A percentile compares a stretch with the other conserved stretches of the same genome.
phyloP scores from a whole-genome alignment of 1,140 invertebrate species.

The Lamellibrachia luymesi region DNA sequence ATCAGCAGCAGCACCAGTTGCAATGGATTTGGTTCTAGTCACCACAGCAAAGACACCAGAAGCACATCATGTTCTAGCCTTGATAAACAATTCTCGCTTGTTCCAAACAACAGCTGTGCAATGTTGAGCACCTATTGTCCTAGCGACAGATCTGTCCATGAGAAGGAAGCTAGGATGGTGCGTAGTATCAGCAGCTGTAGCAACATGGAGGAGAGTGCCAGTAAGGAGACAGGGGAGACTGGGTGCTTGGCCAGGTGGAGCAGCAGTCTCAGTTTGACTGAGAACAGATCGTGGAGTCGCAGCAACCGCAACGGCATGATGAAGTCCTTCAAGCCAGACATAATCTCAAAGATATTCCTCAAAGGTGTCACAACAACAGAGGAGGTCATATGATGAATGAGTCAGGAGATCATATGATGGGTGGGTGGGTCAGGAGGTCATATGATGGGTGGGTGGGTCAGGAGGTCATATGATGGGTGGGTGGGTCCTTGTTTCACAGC shows the following conservation, averaged over 20 bases:
- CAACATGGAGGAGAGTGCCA: not conserved
- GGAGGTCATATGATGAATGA: not conserved
- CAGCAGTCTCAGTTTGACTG: not conserved
- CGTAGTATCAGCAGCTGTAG: not conserved
- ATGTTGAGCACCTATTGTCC: not conserved
- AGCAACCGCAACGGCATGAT: slow-evolving; percentile 10
- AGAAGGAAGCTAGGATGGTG: not conserved
- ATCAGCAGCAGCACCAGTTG: not conserved
- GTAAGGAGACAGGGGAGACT: not conserved
- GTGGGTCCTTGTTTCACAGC: not conserved
- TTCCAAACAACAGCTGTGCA: not conserved
- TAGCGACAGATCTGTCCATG: not conserved
- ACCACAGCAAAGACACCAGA: not conserved
- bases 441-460: no score
- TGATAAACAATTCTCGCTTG: not conserved
- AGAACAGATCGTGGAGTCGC: slow-evolving; percentile 8
- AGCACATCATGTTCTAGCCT: not conserved
- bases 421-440: no score
- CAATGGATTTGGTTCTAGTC: not conserved
- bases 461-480: no score
- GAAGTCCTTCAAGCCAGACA: slow-evolving; percentile 14
- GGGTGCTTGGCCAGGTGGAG: not conserved
- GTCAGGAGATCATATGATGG: not conserved
- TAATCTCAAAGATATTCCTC: not conserved
- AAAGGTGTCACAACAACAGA: slow-evolving; percentile 17